Base-by-base conservation (phyloP, 2,888 invertebrate genomes). In the Callyntrura guangdongensis region DNA sequence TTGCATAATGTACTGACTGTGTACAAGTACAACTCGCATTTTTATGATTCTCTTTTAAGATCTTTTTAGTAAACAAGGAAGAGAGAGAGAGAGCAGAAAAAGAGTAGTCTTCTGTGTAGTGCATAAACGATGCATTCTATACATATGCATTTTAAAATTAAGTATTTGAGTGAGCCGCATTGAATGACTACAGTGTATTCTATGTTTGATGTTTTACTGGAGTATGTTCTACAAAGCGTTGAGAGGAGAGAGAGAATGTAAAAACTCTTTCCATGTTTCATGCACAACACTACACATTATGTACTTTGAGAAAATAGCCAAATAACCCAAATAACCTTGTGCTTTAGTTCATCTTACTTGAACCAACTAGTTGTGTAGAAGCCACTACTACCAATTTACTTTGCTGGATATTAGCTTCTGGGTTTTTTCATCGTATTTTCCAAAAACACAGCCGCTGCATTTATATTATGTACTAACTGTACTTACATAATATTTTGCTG, bases 321-420 rank as follows among this genome's bases (percentile, higher is more conserved):
- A 36, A 36, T 36, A 36, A 36, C 36, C 36, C 36, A 36, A 36
- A 36, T 45, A 12, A 72, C 11, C 11, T 14, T 47, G 72, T 72
- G 72, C 47, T 45, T 45, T 25, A 17, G 27, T 12, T 67, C 67
- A 72, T 72, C 47, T 17, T 25, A 67, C 47, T 36, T 72, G 45
- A 69, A 36, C 45, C 17, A 45, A 17, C 11, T 22, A 22, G 27
- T 67, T 22, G 67, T 67, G 47, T 69, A 22, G 22, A 53, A 20
- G 74, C 22, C 53, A n/a, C 25, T 56, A 11, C 9, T 47, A 49
- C 17, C 36, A 45, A n/a, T 67, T 0, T 5, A 11, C 47, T 22
- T 11, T 47, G 74, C 53, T 77, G 77, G 77, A 53, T 77, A 77
- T n/a, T 53, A 53, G 77, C 77, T 77, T 77, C 77, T 77, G 77